Conservation (phyloP, 2,888 invertebrate genomes). For the Scrobipalpa atriplicella region DNA sequence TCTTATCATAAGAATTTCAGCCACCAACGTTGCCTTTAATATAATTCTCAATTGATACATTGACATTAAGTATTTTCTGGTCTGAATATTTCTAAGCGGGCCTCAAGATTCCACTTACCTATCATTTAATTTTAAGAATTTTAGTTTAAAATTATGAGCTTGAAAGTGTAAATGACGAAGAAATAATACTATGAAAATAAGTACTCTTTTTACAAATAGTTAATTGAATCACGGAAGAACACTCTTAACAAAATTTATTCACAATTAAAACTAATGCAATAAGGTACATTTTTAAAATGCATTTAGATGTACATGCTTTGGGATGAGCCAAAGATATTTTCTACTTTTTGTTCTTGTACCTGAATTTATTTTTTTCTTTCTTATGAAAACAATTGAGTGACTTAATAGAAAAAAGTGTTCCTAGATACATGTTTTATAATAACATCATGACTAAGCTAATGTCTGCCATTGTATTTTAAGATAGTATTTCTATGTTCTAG, state of each 20-base stretch:
- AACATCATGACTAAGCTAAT: slow-evolving; percentile 16
- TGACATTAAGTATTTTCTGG: not conserved
- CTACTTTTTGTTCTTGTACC: slow-evolving; percentile 33
- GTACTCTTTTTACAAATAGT: not conserved
- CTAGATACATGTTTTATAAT: slow-evolving; percentile 14
- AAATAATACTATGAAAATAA: not conserved
- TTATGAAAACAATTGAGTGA: slow-evolving; percentile 23
- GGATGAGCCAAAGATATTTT: slow-evolving; percentile 34
- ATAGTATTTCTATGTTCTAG: slow-evolving; percentile 19
- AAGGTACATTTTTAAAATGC: slow-evolving; percentile 12
- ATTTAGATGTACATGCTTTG: slow-evolving; percentile 32
- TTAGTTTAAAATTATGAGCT: slow-evolving; percentile 12
- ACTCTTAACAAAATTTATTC: slow-evolving; percentile 14
- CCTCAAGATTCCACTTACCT: not conserved
- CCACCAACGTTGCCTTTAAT: no score
- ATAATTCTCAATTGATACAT: no score
- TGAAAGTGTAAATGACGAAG: slow-evolving; percentile 22
- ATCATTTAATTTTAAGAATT: not conserved
- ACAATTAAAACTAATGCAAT: slow-evolving; percentile 1
- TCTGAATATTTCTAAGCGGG: not conserved
- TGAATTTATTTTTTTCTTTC: slow-evolving; percentile 30
- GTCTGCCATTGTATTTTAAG: slow-evolving; percentile 30
- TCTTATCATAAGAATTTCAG: no score
- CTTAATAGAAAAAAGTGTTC: slow-evolving; percentile 25
- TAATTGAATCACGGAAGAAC: not conserved